Conservation (phyloP, 2,113 vertebrate species). For the Barnardius zonarius region DNA sequence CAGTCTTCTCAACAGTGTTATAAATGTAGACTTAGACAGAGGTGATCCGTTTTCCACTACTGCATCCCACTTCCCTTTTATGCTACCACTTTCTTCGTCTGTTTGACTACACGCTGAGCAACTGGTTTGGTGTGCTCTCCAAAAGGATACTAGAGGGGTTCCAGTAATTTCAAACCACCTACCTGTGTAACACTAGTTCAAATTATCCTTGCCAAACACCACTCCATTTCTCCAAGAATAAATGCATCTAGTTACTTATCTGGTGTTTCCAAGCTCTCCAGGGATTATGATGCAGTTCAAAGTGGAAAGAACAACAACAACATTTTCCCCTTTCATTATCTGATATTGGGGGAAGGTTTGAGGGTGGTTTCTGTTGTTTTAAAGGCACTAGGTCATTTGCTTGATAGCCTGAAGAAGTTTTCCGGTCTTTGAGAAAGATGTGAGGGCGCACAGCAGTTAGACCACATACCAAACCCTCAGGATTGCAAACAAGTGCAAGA, state of each 20-base stretch:
- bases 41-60: background rate
- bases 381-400: background rate
- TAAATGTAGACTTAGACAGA: background rate
- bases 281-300: background rate
- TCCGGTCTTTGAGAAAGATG: background rate
- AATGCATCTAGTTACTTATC: background rate
- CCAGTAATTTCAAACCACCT: background rate
- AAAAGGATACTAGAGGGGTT: background rate
- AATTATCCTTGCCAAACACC: background rate
- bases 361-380: background rate
- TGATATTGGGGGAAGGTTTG: background rate
- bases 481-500: background rate
- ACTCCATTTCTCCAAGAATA: background rate
- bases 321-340: background rate
- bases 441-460: background rate
- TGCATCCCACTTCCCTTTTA: background rate
- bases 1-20: background rate
- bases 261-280: background rate
- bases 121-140: background rate
- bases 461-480: background rate
- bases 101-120: background rate
- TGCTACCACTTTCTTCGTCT: rapidly evolving
- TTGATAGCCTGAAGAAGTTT: background rate
- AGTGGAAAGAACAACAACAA: background rate
- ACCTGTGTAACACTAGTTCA: background rate